These are phyloP conservation scores for Phragmatobia fuliginosa DNA, from an alignment of 2,888 invertebrate genomes.

Conservation along the genomic window DNA sequence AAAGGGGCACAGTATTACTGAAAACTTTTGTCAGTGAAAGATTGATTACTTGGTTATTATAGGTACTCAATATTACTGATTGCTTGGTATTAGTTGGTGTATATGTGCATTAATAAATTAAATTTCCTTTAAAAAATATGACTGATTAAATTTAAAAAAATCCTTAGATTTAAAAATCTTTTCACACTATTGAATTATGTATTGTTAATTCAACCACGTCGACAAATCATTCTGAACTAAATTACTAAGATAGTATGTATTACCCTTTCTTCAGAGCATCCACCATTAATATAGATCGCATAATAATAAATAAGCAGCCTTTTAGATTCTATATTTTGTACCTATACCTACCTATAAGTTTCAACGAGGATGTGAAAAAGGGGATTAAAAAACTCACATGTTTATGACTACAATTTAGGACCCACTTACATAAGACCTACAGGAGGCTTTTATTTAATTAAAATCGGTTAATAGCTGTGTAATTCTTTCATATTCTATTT, in stretches of 20 bases:
- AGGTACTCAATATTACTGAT: constrained; percentile 39
- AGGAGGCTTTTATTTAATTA: no score
- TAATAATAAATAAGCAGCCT: no score
- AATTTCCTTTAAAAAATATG: not conserved
- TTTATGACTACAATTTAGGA: not conserved
- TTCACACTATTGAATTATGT: not conserved
- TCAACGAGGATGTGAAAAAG: not conserved
- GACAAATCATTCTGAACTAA: not conserved
- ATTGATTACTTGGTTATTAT: constrained; percentile 63
- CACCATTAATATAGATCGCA: no score
- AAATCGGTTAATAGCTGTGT: not conserved
- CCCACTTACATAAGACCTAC: not conserved
- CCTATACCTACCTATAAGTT: not conserved
- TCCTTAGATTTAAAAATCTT: no score
- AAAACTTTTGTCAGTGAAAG: constrained; percentile 66
- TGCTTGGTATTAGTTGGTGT: constrained; percentile 14
- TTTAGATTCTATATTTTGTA: not conserved
- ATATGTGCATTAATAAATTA: not conserved
- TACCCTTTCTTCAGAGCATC: no score
- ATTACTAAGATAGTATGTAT: no score
- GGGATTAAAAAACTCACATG: not conserved
- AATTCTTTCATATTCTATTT: not conserved
- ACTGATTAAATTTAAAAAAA: no score
- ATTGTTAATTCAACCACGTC: not conserved
- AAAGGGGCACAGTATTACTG: constrained; percentile 60